A percentile compares a stretch with the other conserved stretches of the same genome.
These are phyloP conservation scores for Brenthis hecate DNA, from an alignment of 2,888 invertebrate species.

Conservation along the genomic window DNA sequence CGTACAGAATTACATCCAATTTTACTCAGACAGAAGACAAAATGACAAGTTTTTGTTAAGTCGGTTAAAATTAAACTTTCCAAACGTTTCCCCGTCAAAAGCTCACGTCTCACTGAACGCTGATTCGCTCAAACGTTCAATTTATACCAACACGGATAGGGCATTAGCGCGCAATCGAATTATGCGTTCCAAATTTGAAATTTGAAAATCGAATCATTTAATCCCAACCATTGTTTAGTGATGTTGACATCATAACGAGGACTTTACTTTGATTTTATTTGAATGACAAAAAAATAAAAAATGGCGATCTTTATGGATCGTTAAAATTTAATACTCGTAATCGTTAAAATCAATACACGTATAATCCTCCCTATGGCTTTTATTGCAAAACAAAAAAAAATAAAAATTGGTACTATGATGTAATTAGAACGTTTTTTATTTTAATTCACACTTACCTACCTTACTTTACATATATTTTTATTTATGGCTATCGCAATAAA, in stretches of 20 bases:
- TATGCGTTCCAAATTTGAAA: constrained; percentile 68
- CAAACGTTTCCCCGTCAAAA: constrained; percentile 42
- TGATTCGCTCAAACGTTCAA: constrained; percentile 67
- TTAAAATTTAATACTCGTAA: too few species aligned
- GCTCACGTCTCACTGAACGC: constrained; percentile 57
- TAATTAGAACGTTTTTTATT: too few species aligned
- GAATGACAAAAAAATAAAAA: background rate
- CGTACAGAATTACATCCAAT: constrained; percentile 8
- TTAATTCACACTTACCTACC: too few species aligned
- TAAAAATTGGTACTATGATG: too few species aligned
- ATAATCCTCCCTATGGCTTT: background rate
- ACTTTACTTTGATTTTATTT: constrained; percentile 21
- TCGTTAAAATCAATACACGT: background rate
- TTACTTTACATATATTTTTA: too few species aligned
- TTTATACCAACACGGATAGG: constrained; percentile 69
- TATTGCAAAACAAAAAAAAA: too few species aligned
- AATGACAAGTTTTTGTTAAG: constrained; percentile 15
- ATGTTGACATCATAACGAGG: constrained; percentile 45
- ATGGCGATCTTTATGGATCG: too few species aligned
- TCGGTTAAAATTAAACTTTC: constrained; percentile 25
- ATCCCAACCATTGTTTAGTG: constrained; percentile 57
- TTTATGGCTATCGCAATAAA: background rate
- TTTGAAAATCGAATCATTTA: constrained; percentile 69
- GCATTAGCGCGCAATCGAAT: constrained; percentile 75
- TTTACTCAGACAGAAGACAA: constrained; percentile 2